Evolutionary conservation across 2,797 vertebrate species (phyloP).

Genomic region (Typhlichthys subterraneus): DNA sequence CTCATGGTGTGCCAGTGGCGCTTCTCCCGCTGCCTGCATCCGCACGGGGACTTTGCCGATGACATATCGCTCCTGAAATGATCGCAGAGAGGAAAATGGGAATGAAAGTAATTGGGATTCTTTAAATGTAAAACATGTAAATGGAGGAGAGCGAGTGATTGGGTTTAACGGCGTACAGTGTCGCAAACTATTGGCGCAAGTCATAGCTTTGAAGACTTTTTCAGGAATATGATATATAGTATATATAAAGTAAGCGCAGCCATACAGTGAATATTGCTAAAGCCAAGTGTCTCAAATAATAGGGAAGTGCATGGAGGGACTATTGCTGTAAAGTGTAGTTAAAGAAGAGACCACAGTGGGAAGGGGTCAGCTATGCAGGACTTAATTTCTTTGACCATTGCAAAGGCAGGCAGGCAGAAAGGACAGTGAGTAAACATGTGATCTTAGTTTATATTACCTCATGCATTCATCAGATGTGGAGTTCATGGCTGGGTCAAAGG

Average conservation of each 20-base stretch:
- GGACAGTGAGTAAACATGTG: slow-evolving; percentile 6
- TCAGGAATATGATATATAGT: slow-evolving; percentile 26
- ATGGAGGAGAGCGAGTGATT: slow-evolving; percentile 11
- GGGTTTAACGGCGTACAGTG: neutral
- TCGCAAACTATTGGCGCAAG: slow-evolving; percentile 38
- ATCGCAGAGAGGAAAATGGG: slow-evolving; percentile 35
- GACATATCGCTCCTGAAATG: slow-evolving; percentile 97
- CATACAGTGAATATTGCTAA: slow-evolving; percentile 4
- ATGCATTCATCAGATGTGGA: neutral
- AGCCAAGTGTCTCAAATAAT: slow-evolving; percentile 7
- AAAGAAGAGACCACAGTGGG: neutral
- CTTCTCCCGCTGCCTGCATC: slow-evolving; percentile 90
- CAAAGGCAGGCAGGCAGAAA: neutral
- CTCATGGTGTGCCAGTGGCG: slow-evolving; percentile 99
- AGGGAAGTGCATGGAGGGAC: slow-evolving; percentile 20
- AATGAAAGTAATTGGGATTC: slow-evolving; percentile 2
- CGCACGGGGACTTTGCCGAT: slow-evolving; percentile 90
- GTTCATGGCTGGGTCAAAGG: neutral
- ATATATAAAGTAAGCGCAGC: slow-evolving; percentile 15
- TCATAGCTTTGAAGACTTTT: slow-evolving; percentile 29
- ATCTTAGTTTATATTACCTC: neutral
- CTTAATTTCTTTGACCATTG: too few species aligned
- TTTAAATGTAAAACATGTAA: neutral
- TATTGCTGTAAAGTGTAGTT: slow-evolving; percentile 46
- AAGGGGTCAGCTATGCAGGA: too few species aligned